These are phyloP conservation scores for Scaptomyza montana DNA, from an alignment of 1,140 invertebrate genomes.

Conservation along the genomic window DNA sequence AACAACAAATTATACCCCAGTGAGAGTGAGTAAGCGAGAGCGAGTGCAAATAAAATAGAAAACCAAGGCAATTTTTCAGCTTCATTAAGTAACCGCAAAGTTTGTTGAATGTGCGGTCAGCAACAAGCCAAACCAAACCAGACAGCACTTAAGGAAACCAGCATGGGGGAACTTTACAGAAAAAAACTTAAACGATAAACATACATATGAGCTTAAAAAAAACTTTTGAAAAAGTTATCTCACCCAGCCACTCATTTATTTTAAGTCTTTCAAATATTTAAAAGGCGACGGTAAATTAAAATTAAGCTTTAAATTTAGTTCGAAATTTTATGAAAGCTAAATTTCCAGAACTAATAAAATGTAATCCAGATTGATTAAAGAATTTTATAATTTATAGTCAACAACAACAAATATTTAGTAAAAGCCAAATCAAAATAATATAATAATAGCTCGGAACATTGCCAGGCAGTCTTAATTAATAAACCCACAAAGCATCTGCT, in stretches of 20 bases:
- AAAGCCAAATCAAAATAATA: no score
- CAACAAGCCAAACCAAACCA: slow-evolving; percentile 37
- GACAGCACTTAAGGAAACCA: neutral
- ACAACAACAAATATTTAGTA: no score
- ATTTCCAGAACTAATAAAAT: neutral
- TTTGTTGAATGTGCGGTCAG: slow-evolving; percentile 68
- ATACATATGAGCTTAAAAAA: slow-evolving; percentile 43
- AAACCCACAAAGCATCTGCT: slow-evolving; percentile 30
- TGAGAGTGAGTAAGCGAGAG: slow-evolving; percentile 9
- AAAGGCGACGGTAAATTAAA: slow-evolving; percentile 32
- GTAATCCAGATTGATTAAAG: neutral
- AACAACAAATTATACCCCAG: slow-evolving; percentile 22
- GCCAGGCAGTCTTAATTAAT: slow-evolving; percentile 35
- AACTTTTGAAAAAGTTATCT: slow-evolving; percentile 18
- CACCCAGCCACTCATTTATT: neutral
- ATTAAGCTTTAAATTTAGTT: slow-evolving; percentile 3
- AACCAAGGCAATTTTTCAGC: slow-evolving; percentile 71
- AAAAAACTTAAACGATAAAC: slow-evolving; percentile 41
- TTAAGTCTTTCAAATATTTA: slow-evolving; percentile 22
- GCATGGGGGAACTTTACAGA: slow-evolving; percentile 1
- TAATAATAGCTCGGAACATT: slow-evolving; percentile 15
- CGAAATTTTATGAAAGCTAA: slow-evolving; percentile 1
- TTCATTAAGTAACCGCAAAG: slow-evolving; percentile 74
- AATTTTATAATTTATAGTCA: no score
- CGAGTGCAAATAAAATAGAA: slow-evolving; percentile 68